phyloP scores from a whole-genome alignment of 2,113 vertebrate species.

The Tiliqua scincoides region DNA sequence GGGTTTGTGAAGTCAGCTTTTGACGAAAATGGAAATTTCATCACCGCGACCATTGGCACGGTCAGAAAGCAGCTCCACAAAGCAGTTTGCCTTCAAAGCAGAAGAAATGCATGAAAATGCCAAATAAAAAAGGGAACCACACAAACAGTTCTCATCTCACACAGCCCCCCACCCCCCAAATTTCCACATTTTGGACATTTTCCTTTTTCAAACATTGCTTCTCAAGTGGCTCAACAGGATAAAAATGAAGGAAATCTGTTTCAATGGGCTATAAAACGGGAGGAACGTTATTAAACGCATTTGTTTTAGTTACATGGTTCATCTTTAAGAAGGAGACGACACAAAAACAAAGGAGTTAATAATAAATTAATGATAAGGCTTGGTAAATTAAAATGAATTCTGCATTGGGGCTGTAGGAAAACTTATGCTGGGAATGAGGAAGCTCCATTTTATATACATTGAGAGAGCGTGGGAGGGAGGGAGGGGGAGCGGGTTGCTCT shows the following conservation, averaged over 20 bases:
- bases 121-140: constrained; percentile 45
- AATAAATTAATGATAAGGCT: constrained; percentile 43
- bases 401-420: constrained; percentile 9
- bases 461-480: neutral
- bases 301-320: constrained; percentile 57
- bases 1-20: constrained; percentile 63
- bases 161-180: constrained; percentile 27
- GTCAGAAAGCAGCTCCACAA: constrained; percentile 72
- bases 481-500: neutral
- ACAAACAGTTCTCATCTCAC: neutral
- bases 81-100: constrained; percentile 67
- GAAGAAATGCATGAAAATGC: constrained; percentile 29
- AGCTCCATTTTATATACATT: neutral
- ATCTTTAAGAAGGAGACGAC: constrained; percentile 37
- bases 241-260: constrained; percentile 11
- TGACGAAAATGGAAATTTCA: constrained; percentile 75
- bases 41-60: constrained; percentile 68
- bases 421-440: constrained; percentile 16
- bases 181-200: constrained; percentile 5
- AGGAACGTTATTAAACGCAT: constrained; percentile 52
- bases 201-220: constrained; percentile 20
- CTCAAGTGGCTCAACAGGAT: constrained; percentile 4
- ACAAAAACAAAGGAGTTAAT: neutral
- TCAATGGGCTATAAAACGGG: constrained; percentile 35
- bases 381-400: constrained; percentile 31